Percentiles rank a stretch among this genome's conserved stretches.
Conservation (phyloP, 2,888 invertebrate species). For the Conus canariensis region DNA sequence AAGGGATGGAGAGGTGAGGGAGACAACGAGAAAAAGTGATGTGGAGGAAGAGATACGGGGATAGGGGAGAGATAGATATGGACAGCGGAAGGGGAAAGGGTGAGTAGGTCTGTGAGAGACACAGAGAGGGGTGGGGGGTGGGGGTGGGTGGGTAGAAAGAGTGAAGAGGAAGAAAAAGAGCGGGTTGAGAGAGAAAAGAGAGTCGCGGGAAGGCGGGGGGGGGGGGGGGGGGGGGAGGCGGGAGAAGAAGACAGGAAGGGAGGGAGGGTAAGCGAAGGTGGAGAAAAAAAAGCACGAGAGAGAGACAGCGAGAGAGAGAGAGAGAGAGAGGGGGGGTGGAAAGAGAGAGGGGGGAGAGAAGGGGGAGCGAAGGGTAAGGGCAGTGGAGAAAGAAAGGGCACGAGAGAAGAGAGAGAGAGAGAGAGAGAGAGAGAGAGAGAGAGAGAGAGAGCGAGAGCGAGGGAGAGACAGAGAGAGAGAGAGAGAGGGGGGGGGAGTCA, state of each 20-base stretch:
- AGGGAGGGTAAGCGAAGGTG: background rate
- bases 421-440: background rate
- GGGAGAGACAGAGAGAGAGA: no score
- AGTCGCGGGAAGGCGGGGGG: background rate
- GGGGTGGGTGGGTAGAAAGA: background rate
- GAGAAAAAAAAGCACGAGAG: background rate
- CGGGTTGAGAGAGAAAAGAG: background rate
- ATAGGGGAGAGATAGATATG: background rate
- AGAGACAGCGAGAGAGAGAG: constrained; percentile 14
- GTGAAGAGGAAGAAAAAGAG: background rate
- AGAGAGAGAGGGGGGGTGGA: background rate
- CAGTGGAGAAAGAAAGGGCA: background rate
- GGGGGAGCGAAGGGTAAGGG: background rate
- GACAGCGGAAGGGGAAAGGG: background rate
- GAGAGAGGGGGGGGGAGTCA: no score
- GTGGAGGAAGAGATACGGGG: background rate
- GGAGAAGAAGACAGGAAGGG: background rate
- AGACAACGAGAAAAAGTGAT: background rate
- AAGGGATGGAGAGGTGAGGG: background rate
- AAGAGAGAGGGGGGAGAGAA: background rate
- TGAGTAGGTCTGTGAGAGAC: background rate
- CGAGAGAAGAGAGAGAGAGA: background rate
- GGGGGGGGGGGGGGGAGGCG: background rate
- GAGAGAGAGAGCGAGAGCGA: background rate
- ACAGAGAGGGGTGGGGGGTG: background rate